Evolutionary conservation across 2,113 vertebrate species (phyloP).

Genomic region (Nansenia antarctica): DNA sequence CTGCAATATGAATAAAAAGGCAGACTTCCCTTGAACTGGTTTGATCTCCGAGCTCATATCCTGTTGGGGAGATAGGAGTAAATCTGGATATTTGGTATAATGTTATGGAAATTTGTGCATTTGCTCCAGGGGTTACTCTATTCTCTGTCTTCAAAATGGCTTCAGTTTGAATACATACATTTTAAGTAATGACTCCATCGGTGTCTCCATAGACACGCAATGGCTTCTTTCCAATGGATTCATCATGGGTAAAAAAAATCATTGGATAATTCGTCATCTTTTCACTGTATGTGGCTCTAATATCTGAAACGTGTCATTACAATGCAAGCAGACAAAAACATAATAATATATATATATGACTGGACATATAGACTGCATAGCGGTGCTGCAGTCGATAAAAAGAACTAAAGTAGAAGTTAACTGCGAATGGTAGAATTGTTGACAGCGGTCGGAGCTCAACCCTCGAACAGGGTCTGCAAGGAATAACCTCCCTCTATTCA

Average conservation of each 20-base stretch:
- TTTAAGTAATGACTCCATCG: background rate
- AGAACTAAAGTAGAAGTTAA: no score
- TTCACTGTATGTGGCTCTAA: background rate
- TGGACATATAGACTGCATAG: no score
- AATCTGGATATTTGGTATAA: background rate
- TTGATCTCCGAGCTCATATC: constrained; percentile 8
- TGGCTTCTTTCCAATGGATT: background rate
- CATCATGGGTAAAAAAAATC: background rate
- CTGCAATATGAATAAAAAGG: constrained; percentile 10
- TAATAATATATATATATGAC: no score
- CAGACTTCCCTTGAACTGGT: background rate
- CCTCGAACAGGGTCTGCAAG: no score
- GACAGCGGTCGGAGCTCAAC: no score
- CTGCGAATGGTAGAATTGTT: no score
- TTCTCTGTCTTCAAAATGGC: background rate
- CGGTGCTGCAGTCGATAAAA: no score
- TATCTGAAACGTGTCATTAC: background rate
- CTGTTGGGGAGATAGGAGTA: constrained; percentile 7
- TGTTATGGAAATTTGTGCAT: constrained; percentile 14
- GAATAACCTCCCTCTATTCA: background rate
- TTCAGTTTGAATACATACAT: constrained; percentile 14
- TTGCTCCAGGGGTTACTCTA: constrained; percentile 1
- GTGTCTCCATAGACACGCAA: background rate
- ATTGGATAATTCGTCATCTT: background rate
- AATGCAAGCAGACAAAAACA: background rate